Base-by-base conservation (phyloP, 2,113 vertebrate genomes). In the Caloenas nicobarica region DNA sequence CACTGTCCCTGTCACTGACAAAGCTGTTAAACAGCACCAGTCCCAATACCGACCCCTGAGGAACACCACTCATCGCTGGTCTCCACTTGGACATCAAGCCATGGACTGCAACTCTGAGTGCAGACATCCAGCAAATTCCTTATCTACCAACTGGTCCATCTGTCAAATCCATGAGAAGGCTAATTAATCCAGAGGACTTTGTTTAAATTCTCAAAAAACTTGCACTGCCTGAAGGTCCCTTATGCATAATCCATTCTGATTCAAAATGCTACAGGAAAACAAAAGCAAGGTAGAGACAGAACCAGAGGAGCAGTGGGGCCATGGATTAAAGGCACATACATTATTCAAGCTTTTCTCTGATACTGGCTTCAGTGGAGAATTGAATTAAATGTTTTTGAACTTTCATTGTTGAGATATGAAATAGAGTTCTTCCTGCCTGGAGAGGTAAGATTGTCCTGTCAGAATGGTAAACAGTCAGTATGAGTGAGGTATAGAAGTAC, bases 181-280 rank as follows among this genome's bases (percentile, higher is more conserved):
- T 96, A 83, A 94, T 97, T 91, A 91, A 91, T 64, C 33, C 83
- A 10, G 46, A 90, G 60, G 79, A 82, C 72, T 89, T 85, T 61
- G 82, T 86, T 93, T 91, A 83, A 89, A 68, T 93, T 86, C 79
- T 86, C 64, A 77, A 51, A 65, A 48, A 89, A 26, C 44, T 93
- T 80, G 51, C 33, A 21, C 34, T 53, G 65, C 6, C 2, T 86
- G 69, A 95, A 86, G 40, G 33, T 89, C 48, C 40, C 50, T 94
- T 46, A 56, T 54, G 71, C 36, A 65, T 81, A 89, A 95, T 71
- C 80, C 38, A 16, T 88, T 81, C 72, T 54, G 80, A 68, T 88
- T 91, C 74, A 76, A 88, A 97, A 73, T 70, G 56, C 38, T 92
- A 38, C 46, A 83, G 64, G 66, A 91, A 93, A 96, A 78, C 51